Conservation (phyloP, 1,140 invertebrate genomes). For the Oryzaephilus surinamensis region DNA sequence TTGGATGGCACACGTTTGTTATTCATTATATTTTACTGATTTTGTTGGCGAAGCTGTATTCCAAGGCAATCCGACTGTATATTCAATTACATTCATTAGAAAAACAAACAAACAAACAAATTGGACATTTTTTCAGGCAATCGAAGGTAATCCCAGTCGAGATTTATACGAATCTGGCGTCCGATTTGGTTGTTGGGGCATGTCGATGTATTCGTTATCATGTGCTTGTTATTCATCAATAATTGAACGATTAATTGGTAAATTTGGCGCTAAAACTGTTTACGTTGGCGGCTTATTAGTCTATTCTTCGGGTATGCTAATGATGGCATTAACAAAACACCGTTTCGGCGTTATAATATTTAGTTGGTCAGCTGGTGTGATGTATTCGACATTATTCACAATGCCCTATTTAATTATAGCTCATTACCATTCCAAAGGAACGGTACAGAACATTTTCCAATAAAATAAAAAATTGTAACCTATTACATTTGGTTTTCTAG, state of each 20-base stretch:
- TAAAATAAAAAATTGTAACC: background rate
- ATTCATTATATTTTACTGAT: slow-evolving; percentile 94
- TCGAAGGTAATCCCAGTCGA: slow-evolving; percentile 49
- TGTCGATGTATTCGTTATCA: slow-evolving; percentile 92
- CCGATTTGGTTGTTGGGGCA: slow-evolving; percentile 89
- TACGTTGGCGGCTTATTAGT: slow-evolving; percentile 87
- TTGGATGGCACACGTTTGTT: slow-evolving; percentile 96
- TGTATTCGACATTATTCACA: slow-evolving; percentile 96
- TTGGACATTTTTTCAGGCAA: slow-evolving; percentile 42
- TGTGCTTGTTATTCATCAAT: slow-evolving; percentile 85
- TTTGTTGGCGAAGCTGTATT: slow-evolving; percentile 95
- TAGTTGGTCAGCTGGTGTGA: slow-evolving; percentile 84
- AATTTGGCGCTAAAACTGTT: slow-evolving; percentile 60
- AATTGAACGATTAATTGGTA: slow-evolving; percentile 86
- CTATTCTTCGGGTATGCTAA: slow-evolving; percentile 78
- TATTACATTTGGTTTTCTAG: slow-evolving; percentile 34
- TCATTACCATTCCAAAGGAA: slow-evolving; percentile 79
- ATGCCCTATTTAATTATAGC: slow-evolving; percentile 92
- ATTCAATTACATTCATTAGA: slow-evolving; percentile 13
- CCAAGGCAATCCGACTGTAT: slow-evolving; percentile 74
- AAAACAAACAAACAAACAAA: background rate
- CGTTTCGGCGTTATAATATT: slow-evolving; percentile 75
- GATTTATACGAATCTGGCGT: slow-evolving; percentile 80
- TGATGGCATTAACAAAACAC: slow-evolving; percentile 71
- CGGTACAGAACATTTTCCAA: slow-evolving; percentile 50